Evolutionary conservation across 2,113 vertebrate species (phyloP), one percentile per base, ranked within the genome.

Genomic region (Neoarius graeffei): DNA sequence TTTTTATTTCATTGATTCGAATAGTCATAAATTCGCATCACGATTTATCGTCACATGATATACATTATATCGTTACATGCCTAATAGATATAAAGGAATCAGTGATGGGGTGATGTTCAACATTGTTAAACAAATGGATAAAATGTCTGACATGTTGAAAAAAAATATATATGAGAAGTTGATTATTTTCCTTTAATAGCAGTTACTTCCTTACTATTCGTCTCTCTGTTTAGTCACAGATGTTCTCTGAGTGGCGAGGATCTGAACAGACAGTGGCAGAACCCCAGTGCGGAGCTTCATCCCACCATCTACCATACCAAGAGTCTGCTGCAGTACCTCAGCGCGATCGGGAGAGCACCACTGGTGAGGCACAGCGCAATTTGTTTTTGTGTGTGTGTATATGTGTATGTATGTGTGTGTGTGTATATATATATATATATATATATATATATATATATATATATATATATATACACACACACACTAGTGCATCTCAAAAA

Each of bases 221-320:
- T 60, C 35, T 17, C 19, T 92, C 85, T 94, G 7, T 89, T 2
- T 89, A 99, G 98, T 93, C 97, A 99, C 92, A 97, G 98, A 86
- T 99, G 98, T 92, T 99, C 98, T 93, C 95, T 99, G 94, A 99
- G 98, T 93, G 98, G 98, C 90, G 98, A 99, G 93, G 98, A 99
- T 94, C 95, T 99, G 94, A 99, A 99, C 93, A 96, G 98, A 86
- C 98, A 99, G 91, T 99, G 98, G 98, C 97, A 97, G 94, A 97
- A 93, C 91, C 98, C 98, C 92, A 98, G 95, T 92, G 94, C 93
- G 73, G 98, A 99, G 91, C 96, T 99, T 80, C 98, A 99, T 93
- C 98, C 98, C 80, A 99, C 98, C 88, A 97, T 99, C 95, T 99
- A 97, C 95, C 97, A 99, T 90, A 96, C 98, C 89, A 99, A 99